Evolutionary conservation across 2,888 invertebrate genomes (phyloP).

Genomic region (Drosophila glabriapex): DNA sequence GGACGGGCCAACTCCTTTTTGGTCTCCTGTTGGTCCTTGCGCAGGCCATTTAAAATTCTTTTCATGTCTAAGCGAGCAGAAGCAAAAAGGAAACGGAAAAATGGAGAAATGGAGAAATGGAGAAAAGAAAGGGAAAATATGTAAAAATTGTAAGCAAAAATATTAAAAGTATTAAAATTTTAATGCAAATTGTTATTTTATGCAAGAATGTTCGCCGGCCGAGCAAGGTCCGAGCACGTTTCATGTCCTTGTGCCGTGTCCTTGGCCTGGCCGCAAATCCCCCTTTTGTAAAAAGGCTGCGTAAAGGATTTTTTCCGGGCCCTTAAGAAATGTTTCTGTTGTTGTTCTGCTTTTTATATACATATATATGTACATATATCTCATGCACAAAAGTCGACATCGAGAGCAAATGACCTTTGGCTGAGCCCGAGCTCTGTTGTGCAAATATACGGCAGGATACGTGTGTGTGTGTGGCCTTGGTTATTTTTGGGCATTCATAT

Average conservation of each 20-base stretch:
- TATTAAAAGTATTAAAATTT: slow-evolving; percentile 78
- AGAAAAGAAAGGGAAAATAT: slow-evolving; percentile 35
- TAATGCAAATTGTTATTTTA: slow-evolving; percentile 81
- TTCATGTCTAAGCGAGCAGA: slow-evolving; percentile 77
- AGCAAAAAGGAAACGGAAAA: slow-evolving; percentile 34
- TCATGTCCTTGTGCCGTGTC: slow-evolving; percentile 18
- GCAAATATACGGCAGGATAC: slow-evolving; percentile 60
- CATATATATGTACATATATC: slow-evolving; percentile 27
- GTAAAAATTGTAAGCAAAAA: slow-evolving; percentile 60
- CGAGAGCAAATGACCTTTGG: slow-evolving; percentile 60
- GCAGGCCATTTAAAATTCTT: slow-evolving; percentile 74
- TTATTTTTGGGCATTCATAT: slow-evolving; percentile 51
- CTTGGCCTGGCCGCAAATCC: slow-evolving; percentile 60
- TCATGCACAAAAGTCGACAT: slow-evolving; percentile 52
- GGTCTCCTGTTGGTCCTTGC: slow-evolving; percentile 29
- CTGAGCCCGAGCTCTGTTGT: slow-evolving; percentile 48
- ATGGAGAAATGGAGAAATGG: slow-evolving; percentile 23
- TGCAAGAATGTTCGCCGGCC: slow-evolving; percentile 68
- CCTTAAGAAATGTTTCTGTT: slow-evolving; percentile 63
- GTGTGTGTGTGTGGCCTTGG: slow-evolving; percentile 19
- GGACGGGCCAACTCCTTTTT: slow-evolving; percentile 49
- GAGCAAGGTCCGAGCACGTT: slow-evolving; percentile 45
- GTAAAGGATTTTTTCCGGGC: slow-evolving; percentile 69
- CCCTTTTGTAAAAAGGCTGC: slow-evolving; percentile 71
- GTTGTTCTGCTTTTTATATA: slow-evolving; percentile 44